Conservation (phyloP, 2,888 invertebrate species). For the Sceliomorpha sp. region DNA sequence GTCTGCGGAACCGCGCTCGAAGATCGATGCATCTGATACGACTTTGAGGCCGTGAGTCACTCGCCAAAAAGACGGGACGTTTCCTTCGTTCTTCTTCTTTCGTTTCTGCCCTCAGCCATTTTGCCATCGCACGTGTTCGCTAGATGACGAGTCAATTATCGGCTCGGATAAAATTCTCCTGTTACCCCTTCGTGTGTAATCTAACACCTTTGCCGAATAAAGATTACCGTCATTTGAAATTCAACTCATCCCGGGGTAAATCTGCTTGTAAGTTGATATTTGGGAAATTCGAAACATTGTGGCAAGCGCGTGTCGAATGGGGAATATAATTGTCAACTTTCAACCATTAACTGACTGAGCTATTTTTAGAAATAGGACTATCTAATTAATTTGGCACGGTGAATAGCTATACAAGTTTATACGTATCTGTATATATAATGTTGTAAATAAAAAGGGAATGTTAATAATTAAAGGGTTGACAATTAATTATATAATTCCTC, state of each 20-base stretch:
- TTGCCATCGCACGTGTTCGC: slow-evolving; percentile 43
- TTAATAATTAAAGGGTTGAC: too few relatives aligned
- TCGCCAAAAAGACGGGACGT: slow-evolving; percentile 32
- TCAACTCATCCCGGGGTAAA: background rate
- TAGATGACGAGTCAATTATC: slow-evolving; percentile 54
- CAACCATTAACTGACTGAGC: too few relatives aligned
- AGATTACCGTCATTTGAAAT: slow-evolving; percentile 25
- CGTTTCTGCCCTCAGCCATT: slow-evolving; percentile 31
- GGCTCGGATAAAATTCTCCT: slow-evolving; percentile 28
- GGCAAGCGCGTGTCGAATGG: too few relatives aligned
- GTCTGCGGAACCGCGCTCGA: slow-evolving; percentile 12
- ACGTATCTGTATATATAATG: too few relatives aligned
- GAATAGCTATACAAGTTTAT: too few relatives aligned
- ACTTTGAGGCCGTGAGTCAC: slow-evolving; percentile 49
- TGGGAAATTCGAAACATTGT: too few relatives aligned
- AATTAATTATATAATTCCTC: too few relatives aligned
- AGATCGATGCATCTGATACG: slow-evolving; percentile 49
- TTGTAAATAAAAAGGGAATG: too few relatives aligned
- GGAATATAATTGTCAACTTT: too few relatives aligned
- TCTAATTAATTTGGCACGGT: too few relatives aligned
- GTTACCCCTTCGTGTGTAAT: slow-evolving; percentile 27
- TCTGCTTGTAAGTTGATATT: too few relatives aligned
- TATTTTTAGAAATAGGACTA: too few relatives aligned
- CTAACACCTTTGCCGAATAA: slow-evolving; percentile 24
- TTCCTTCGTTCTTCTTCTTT: slow-evolving; percentile 24